Base-by-base conservation (phyloP, 2,888 invertebrate species). In the Galerucella pusilla region DNA sequence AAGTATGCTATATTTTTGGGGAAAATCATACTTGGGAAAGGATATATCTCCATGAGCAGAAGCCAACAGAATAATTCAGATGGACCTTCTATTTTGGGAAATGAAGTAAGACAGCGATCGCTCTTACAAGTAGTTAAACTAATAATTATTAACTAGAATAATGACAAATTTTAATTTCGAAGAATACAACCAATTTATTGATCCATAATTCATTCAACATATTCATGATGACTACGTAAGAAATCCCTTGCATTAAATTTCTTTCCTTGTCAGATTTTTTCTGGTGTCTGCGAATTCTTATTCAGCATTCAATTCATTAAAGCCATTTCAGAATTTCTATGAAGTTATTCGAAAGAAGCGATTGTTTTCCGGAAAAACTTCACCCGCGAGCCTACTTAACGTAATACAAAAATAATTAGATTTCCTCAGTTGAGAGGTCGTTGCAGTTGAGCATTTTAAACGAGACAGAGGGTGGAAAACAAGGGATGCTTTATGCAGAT, bases 341-440 rank as follows among this genome's bases (percentile, higher is more conserved):
- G 65, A 65, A 54, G 65, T 65, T 68, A 52, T 68, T 59, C 57
- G 16, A 16, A 42, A 54, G 63, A 35, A 60, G 65, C 73, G 74
- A 74, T 76, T 75, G 75, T 76, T 75, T 73, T 57, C 68, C 59
- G 42, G 60, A 35, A 64, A 65, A 78, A 81, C 74, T 79, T 77
- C 64, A 76, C 81, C 80, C 80, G 71, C 75, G 79, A 78, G 80
- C 71, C 75, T 81, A 81, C 80, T 81, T 78, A 79, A 72, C 75
- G 74, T 81, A 81, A 81, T 81, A 75, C 78, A 80, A 78, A 81
- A 81, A 81, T 81, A 81, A 81, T 81, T 81, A 79, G 81, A 81
- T 80, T 80, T 81, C 46, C 66, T 69, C 67, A 69, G 77, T 71
- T 46, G 69, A 77, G 77, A 75, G 72, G 77, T 73, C 69, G 75